Percentiles rank a stretch among this genome's conserved stretches.
Conservation (phyloP, 2,797 vertebrate genomes). For the Acomys russatus region DNA sequence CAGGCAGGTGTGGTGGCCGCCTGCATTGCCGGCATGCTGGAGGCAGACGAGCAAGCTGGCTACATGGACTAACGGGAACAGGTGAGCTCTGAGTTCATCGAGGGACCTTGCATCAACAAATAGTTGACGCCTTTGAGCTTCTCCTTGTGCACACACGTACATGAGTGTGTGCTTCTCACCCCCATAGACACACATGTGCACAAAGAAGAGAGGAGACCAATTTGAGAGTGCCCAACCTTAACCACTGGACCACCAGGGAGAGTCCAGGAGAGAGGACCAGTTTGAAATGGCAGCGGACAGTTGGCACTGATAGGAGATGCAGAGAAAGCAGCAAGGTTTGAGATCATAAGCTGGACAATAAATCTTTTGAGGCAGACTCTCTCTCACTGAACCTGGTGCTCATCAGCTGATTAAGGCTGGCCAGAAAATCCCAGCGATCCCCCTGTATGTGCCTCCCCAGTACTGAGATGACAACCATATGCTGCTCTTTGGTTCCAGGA, state of each 20-base stretch:
- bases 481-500: background rate
- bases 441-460: background rate
- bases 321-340: background rate
- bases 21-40: background rate
- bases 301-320: background rate
- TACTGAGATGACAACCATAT: background rate
- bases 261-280: background rate
- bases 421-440: background rate
- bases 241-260: background rate
- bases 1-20: background rate
- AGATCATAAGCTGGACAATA: background rate
- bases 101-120: background rate
- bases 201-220: background rate
- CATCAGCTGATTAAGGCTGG: background rate
- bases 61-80: background rate
- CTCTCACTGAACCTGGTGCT: background rate
- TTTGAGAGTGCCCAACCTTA: background rate
- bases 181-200: background rate
- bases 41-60: background rate
- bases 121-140: background rate
- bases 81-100: background rate
- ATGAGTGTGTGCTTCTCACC: background rate
- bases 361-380: background rate
- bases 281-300: slow-evolving; percentile 1
- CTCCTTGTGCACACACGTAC: background rate